Evolutionary conservation across 2,797 vertebrate genomes (phyloP).

Genomic region (Alfaro cultratus): DNA sequence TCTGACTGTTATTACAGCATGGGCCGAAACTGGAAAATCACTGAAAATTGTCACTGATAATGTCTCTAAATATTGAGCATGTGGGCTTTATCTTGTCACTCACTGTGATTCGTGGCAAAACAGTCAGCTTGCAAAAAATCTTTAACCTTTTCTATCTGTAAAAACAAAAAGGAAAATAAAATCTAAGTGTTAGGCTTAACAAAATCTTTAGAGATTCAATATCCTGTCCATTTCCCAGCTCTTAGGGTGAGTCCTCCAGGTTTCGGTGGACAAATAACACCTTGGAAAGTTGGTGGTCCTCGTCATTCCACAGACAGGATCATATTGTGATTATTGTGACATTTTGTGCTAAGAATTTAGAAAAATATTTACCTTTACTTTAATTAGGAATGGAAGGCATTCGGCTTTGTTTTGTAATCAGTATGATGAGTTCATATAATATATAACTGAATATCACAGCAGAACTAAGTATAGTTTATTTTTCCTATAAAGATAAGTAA

Average conservation of each 20-base stretch:
- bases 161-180: slow-evolving; percentile 10
- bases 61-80: slow-evolving; percentile 32
- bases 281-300: slow-evolving; percentile 48
- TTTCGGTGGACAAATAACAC: slow-evolving; percentile 66
- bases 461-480: not conserved
- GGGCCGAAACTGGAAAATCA: not conserved
- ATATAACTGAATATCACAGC: not conserved
- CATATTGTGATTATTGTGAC: slow-evolving; percentile 24
- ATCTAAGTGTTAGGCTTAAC: slow-evolving; percentile 32
- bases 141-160: slow-evolving; percentile 46
- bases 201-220: slow-evolving; percentile 68
- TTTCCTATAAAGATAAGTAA: not conserved
- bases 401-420: not conserved
- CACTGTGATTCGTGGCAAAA: slow-evolving; percentile 29
- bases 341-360: slow-evolving; percentile 28
- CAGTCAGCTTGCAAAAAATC: slow-evolving; percentile 14
- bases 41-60: not conserved
- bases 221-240: slow-evolving; percentile 70
- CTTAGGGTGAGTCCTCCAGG: slow-evolving; percentile 57
- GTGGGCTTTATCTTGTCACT: slow-evolving; percentile 29
- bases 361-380: slow-evolving; percentile 23
- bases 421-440: not conserved
- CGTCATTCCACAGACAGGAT: slow-evolving; percentile 16
- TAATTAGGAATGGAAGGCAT: not conserved
- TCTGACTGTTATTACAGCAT: not conserved